A percentile compares a stretch with the other conserved stretches of the same genome.
Conservation (phyloP, 2,797 vertebrate genomes). For the Smutsia temminckii region DNA sequence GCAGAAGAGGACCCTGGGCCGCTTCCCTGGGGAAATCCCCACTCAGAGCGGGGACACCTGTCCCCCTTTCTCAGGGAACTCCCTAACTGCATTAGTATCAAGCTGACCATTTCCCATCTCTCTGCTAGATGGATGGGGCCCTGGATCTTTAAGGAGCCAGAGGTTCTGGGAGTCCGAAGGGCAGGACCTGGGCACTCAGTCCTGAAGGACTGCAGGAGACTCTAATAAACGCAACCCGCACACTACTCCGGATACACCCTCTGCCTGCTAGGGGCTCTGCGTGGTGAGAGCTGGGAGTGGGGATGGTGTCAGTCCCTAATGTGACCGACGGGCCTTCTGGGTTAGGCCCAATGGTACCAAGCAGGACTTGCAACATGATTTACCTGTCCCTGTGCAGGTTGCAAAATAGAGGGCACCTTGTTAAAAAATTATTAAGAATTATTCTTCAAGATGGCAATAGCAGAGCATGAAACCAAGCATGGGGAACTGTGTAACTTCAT, state of each 20-base stretch:
- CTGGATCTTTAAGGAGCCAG: not conserved
- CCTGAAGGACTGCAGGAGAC: slow-evolving; percentile 16
- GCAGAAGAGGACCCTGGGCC: not conserved
- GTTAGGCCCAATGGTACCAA: not conserved
- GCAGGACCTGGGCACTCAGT: not conserved
- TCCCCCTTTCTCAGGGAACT: not conserved
- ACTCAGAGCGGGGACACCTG: not conserved
- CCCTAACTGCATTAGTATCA: not conserved
- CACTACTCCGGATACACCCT: not conserved
- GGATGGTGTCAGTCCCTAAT: not conserved
- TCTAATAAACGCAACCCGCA: slow-evolving; percentile 7
- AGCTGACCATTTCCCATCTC: not conserved
- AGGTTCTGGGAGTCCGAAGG: not conserved
- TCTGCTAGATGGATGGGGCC: not conserved
- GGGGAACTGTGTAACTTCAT: not conserved
- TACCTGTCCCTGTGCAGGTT: not conserved
- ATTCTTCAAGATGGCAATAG: not conserved
- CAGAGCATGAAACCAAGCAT: not conserved
- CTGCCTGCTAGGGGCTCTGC: not conserved
- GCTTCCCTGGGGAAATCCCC: not conserved
- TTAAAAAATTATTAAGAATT: slow-evolving; percentile 3
- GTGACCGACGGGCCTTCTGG: not conserved
- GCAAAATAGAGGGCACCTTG: not conserved
- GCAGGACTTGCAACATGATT: not conserved
- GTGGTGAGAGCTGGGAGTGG: not conserved